Conservation (phyloP, 2,113 vertebrate species). For the Passer domesticus region DNA sequence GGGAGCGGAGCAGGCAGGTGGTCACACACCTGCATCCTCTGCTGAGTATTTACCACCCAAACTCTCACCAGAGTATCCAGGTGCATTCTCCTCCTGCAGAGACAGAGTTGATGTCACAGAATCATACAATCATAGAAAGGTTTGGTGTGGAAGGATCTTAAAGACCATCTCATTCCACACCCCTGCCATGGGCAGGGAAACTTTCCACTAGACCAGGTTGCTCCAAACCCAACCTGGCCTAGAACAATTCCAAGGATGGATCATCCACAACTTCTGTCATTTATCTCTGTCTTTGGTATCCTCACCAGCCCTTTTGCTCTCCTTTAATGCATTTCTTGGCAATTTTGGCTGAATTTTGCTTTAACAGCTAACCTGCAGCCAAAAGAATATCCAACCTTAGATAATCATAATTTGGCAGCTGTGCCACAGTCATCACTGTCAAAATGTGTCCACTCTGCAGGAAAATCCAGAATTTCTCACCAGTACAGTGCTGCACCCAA, state of each 20-base stretch:
- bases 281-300: not conserved
- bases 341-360: not conserved
- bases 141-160: not conserved
- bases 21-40: not conserved
- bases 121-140: not conserved
- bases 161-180: not conserved
- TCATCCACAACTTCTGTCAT: not conserved
- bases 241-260: not conserved
- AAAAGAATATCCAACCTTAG: not conserved
- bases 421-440: not conserved
- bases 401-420: not conserved
- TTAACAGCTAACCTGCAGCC: not conserved
- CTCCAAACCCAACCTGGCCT: not conserved
- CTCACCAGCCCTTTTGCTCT: not conserved
- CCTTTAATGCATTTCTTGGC: not conserved
- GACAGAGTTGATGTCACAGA: not conserved
- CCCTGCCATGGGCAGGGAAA: not conserved
- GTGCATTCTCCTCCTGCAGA: not conserved
- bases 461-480: not conserved
- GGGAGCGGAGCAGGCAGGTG: not conserved
- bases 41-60: no score
- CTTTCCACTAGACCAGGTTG: not conserved
- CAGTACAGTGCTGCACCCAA: not conserved
- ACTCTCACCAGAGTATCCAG: not conserved
- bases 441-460: not conserved